Evolutionary conservation across 2,888 invertebrate species (phyloP), one percentile per base, ranked within the genome.

Genomic region (Trichogramma evanescens): DNA sequence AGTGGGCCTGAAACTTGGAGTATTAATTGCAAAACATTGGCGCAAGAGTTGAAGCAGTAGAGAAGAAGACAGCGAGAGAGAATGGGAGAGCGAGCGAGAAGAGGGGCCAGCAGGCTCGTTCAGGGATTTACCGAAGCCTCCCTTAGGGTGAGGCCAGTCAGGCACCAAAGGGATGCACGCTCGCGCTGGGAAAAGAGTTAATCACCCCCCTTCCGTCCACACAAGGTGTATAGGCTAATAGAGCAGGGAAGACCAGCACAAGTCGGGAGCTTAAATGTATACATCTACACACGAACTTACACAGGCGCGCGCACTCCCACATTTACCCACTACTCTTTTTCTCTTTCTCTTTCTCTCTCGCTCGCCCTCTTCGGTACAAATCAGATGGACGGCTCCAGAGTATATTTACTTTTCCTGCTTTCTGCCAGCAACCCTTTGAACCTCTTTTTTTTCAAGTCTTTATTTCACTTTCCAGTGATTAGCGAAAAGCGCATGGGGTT

Each of bases 1-100:
- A 26, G 26, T 26, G 26, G 26, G 26, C 26, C 26, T 26, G 26
- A 26, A 71, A 72, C 70, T 72, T 71, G 66, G 62, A 63, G 69
- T 70, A 72, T 72, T 72, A 72, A 72, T 72, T 72, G 71, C 70
- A 67, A 70, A 69, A 72, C 70, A 72, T 71, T 66, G 69, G 69
- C 66, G 66, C 50, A 43, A 43, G 62, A 61, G 65, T 62, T 62
- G 65, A 64, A 65, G 65, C 63, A 63, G 26, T 26, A 26, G 26
- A 26, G 26, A 26, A 26, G 26, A 26, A 26, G 38, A 10, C 6
- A 40, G 42, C 9, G 49, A 6, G 49, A 26, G 38, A 6, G 5
- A 26, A 44, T 13, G 52, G 10, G 6, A 10, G 43, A 26, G 26
- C 26, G 26, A 26, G 26, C 26, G 26, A 26, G 26, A 26, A 26